Percentiles rank a stretch among this genome's conserved stretches.
Evolutionary conservation across 2,113 vertebrate species (phyloP).

Genomic region (Tachycineta bicolor): DNA sequence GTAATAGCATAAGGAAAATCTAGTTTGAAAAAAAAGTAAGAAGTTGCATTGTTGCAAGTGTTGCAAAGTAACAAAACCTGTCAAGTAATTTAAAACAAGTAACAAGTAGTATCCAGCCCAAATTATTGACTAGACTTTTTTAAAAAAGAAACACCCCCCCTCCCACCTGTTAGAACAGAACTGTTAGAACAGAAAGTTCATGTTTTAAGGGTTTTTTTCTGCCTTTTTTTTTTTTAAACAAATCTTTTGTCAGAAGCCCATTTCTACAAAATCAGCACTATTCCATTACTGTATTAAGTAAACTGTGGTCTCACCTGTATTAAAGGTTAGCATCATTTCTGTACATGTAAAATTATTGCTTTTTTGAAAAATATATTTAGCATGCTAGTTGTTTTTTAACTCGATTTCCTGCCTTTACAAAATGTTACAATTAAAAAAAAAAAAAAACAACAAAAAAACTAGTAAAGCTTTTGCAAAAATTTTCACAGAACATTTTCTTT

Average conservation of each 20-base stretch:
- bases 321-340: conserved; percentile 84
- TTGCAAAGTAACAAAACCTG: conserved; percentile 61
- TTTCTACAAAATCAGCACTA: conserved; percentile 77
- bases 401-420: conserved; percentile 84
- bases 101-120: conserved; percentile 73
- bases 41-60: conserved; percentile 71
- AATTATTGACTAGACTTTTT: conserved; percentile 64
- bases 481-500: conserved; percentile 85
- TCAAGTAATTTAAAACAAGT: conserved; percentile 76
- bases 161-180: not conserved
- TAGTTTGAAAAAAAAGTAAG: conserved; percentile 45
- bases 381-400: conserved; percentile 76
- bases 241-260: conserved; percentile 76
- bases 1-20: conserved; percentile 37
- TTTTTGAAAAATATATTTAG: conserved; percentile 86
- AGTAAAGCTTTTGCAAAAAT: conserved; percentile 86
- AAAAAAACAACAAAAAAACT: conserved; percentile 52
- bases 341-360: conserved; percentile 88
- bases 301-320: conserved; percentile 78
- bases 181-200: conserved; percentile 61
- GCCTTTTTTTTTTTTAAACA: conserved; percentile 70
- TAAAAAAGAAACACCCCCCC: not conserved
- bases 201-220: conserved; percentile 10
- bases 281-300: conserved; percentile 72
- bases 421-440: conserved; percentile 81